Conservation (phyloP, 1,140 invertebrate genomes). For the Neelides sp. region DNA sequence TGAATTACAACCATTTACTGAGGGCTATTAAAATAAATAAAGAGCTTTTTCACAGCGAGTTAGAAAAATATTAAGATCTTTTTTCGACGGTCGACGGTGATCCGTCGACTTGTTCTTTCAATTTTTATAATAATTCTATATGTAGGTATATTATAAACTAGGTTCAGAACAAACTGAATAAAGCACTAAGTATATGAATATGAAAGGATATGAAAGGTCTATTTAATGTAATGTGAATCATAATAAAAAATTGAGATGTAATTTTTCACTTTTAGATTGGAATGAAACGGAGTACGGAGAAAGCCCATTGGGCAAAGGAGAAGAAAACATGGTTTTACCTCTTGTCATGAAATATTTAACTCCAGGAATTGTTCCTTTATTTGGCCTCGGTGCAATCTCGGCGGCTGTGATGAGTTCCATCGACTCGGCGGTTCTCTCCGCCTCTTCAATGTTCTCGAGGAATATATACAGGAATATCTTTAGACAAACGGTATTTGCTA, state of each 20-base stretch:
- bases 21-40: no score
- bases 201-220: no score
- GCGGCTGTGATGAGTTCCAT: constrained; percentile 97
- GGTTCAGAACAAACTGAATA: background rate
- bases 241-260: background rate
- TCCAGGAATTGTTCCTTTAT: constrained; percentile 85
- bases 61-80: no score
- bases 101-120: no score
- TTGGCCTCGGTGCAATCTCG: constrained; percentile 93
- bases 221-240: background rate
- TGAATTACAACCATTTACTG: no score
- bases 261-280: constrained; percentile 58
- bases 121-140: background rate
- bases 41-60: no score
- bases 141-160: background rate
- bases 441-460: constrained; percentile 94
- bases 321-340: constrained; percentile 87
- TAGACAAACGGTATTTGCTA: constrained; percentile 55
- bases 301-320: constrained; percentile 53
- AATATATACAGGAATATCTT: constrained; percentile 97
- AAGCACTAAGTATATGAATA: background rate
- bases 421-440: constrained; percentile 91
- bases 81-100: no score
- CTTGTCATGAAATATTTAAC: constrained; percentile 93
- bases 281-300: constrained; percentile 76